Evolutionary conservation across 2,113 vertebrate species (phyloP).

Genomic region (Dasyornis broadbenti): DNA sequence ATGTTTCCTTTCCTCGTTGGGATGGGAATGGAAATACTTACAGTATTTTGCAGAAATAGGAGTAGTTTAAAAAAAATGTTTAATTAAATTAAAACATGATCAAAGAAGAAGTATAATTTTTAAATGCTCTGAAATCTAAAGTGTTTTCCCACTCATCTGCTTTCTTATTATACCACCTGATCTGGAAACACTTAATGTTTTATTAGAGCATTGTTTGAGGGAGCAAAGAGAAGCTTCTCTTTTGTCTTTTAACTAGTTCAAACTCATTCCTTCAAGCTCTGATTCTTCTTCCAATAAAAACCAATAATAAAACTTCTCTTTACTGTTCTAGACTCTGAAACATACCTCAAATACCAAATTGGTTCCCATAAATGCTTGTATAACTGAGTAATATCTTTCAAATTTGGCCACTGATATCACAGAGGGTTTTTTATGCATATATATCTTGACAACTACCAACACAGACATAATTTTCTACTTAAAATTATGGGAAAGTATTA

Average conservation of each 20-base stretch:
- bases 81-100: background rate
- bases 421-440: background rate
- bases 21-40: background rate
- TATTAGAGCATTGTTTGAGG: background rate
- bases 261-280: background rate
- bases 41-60: background rate
- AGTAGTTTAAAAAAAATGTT: background rate
- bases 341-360: background rate
- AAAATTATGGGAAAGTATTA: background rate
- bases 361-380: background rate
- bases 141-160: background rate
- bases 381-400: background rate
- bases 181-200: background rate
- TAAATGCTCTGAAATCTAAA: background rate
- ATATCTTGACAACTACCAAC: background rate
- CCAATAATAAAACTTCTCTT: background rate
- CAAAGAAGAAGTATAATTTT: background rate
- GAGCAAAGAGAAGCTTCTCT: background rate
- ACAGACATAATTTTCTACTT: background rate
- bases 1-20: background rate
- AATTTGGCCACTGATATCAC: background rate
- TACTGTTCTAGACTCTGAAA: background rate
- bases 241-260: background rate
- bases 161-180: background rate
- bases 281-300: background rate